Percentiles rank a stretch among this genome's conserved stretches.
Conservation (phyloP, 2,113 vertebrate genomes). For the Hydropotes inermis region DNA sequence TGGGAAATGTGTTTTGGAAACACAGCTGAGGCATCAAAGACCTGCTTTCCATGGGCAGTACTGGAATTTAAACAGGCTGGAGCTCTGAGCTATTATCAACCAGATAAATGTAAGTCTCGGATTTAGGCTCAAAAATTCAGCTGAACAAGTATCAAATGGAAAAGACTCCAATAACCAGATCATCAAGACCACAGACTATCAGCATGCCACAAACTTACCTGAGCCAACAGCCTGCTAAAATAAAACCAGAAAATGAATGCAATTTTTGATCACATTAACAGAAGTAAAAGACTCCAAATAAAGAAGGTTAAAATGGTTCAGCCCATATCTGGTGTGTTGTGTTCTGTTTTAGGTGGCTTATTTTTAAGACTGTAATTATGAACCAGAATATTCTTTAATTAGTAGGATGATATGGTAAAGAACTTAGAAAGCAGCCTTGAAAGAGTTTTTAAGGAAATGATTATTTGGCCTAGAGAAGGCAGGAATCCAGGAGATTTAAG, state of each 20-base stretch:
- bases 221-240: not conserved
- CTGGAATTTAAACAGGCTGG: not conserved
- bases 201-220: not conserved
- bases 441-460: not conserved
- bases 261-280: not conserved
- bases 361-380: not conserved
- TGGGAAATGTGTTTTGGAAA: not conserved
- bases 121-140: not conserved
- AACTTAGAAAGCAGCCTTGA: not conserved
- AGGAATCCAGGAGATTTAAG: too few species aligned
- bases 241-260: not conserved
- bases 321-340: not conserved
- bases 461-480: not conserved
- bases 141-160: not conserved
- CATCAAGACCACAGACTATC: not conserved
- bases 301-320: not conserved
- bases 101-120: not conserved
- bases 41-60: not conserved
- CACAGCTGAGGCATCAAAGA: not conserved
- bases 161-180: not conserved
- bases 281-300: not conserved
- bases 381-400: not conserved
- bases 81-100: not conserved
- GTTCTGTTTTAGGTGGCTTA: not conserved
- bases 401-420: not conserved